phyloP scores from a whole-genome alignment of 2,888 invertebrate species.

The Andrena marginata region DNA sequence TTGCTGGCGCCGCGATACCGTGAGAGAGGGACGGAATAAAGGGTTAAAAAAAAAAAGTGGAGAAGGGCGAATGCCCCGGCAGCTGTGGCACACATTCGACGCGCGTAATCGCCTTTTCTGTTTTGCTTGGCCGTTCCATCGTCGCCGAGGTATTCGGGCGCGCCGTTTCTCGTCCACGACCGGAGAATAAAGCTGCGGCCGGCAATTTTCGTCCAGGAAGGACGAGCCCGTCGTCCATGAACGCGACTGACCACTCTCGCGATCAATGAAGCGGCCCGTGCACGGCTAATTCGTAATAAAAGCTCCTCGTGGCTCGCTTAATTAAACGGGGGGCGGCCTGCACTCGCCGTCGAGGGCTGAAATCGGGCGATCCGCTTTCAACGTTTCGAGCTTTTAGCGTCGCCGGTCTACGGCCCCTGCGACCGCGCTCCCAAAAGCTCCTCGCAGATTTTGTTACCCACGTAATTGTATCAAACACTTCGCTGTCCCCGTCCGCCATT shows the following conservation, averaged over 20 bases:
- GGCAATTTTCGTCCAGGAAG: not conserved
- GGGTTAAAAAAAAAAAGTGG: not conserved
- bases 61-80: slow-evolving; percentile 8
- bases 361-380: slow-evolving; percentile 67
- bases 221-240: not conserved
- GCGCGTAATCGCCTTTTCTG: slow-evolving; percentile 25
- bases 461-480: slow-evolving; percentile 9
- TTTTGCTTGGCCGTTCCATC: slow-evolving; percentile 23
- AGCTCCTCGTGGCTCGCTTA: slow-evolving; percentile 64
- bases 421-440: not conserved
- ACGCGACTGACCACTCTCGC: slow-evolving; percentile 19
- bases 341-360: slow-evolving; percentile 24
- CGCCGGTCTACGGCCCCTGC: not conserved
- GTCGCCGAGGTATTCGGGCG: not conserved
- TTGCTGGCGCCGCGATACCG: slow-evolving; percentile 1
- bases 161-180: not conserved
- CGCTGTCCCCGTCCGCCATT: not conserved
- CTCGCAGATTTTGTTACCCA: not conserved
- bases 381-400: slow-evolving; percentile 75
- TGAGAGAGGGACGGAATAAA: slow-evolving; percentile 18
- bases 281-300: slow-evolving; percentile 70
- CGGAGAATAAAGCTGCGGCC: not conserved
- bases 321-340: slow-evolving; percentile 54
- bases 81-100: slow-evolving; percentile 24
- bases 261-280: slow-evolving; percentile 30